A percentile compares a stretch with the other conserved stretches of the same genome.
Conservation (phyloP, 2,888 invertebrate genomes). For the Augiades crinisus region DNA sequence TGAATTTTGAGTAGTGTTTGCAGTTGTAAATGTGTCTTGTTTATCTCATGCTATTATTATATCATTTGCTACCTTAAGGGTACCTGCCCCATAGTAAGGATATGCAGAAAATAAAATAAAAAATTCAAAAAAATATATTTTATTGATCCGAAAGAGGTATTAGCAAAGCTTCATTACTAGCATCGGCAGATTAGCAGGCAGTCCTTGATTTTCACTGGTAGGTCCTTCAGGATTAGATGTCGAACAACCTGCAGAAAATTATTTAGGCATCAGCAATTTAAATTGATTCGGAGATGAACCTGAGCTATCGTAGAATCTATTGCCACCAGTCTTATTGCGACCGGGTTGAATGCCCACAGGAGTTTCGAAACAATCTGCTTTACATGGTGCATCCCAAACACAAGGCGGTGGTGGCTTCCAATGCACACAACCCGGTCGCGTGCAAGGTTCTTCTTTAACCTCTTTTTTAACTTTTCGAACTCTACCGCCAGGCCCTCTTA, state of each 20-base stretch:
- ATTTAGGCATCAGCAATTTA: conserved; percentile 50
- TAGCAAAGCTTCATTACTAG: conserved; percentile 71
- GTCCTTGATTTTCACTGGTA: conserved; percentile 46
- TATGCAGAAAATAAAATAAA: no score
- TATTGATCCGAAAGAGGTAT: conserved; percentile 17
- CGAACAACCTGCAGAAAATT: conserved; percentile 65
- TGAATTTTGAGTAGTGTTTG: no score
- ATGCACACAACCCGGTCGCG: conserved; percentile 61
- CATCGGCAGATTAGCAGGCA: conserved; percentile 56
- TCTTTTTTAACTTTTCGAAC: conserved; percentile 41
- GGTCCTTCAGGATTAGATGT: conserved; percentile 42
- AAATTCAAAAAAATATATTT: neutral
- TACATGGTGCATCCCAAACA: conserved; percentile 66
- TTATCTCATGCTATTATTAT: no score
- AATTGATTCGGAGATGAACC: conserved; percentile 29
- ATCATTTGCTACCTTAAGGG: no score
- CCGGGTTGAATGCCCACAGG: conserved; percentile 54
- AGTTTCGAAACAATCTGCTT: conserved; percentile 69
- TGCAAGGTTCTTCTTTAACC: conserved; percentile 51
- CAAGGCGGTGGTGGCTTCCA: conserved; percentile 69
- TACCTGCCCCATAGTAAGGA: no score
- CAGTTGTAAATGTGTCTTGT: no score
- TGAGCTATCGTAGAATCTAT: conserved; percentile 34
- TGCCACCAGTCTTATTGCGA: conserved; percentile 43
- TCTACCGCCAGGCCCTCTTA: conserved; percentile 46